Percentiles rank a stretch among this genome's conserved stretches.
phyloP scores from a whole-genome alignment of 2,888 invertebrate genomes.

The Drosophila histrio region DNA sequence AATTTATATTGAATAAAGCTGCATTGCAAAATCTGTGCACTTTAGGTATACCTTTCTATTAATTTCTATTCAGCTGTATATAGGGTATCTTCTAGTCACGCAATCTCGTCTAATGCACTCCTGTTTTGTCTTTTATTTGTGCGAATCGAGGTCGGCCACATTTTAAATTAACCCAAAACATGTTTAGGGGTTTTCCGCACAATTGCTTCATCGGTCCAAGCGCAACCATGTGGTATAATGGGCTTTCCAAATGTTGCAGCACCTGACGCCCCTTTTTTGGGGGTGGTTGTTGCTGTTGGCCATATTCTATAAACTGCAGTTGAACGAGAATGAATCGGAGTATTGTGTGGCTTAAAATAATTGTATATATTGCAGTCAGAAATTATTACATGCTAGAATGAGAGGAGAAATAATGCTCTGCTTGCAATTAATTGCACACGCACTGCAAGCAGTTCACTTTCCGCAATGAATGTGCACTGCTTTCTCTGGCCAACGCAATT shows the following conservation, averaged over 20 bases:
- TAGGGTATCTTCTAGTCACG: neutral
- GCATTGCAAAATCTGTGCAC: neutral
- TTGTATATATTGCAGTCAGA: neutral
- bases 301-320: constrained; percentile 12
- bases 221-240: constrained; percentile 59
- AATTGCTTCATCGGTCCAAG: constrained; percentile 74
- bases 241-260: constrained; percentile 50
- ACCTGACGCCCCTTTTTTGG: constrained; percentile 59
- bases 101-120: neutral
- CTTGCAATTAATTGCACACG: neutral
- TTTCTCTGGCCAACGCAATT: neutral
- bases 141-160: constrained; percentile 77
- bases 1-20: neutral
- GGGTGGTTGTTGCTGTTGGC: neutral
- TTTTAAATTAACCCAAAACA: constrained; percentile 83
- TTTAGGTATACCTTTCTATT: neutral
- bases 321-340: neutral
- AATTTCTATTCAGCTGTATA: neutral
- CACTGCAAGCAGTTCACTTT: neutral
- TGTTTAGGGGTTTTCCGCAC: constrained; percentile 83
- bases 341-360: neutral
- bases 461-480: neutral
- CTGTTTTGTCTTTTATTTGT: constrained; percentile 78
- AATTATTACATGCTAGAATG: neutral
- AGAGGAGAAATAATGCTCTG: neutral